Evolutionary conservation across 2,888 invertebrate species (phyloP), one percentile per base, ranked within the genome.

Genomic region (Pyrgus malvae): DNA sequence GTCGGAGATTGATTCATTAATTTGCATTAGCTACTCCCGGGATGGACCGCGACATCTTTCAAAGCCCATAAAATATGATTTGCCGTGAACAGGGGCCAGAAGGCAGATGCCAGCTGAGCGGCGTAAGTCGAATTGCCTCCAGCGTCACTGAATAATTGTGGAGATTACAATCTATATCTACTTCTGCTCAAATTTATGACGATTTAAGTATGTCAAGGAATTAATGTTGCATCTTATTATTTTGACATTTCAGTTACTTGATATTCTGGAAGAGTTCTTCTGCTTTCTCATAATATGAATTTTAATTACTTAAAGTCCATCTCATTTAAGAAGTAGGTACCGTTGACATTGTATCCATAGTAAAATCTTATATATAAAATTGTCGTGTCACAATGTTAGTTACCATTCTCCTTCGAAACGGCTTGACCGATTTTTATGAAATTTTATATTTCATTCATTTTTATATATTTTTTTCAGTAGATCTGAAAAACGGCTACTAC

Each of bases 201-300:
- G 71, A 71, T 68, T 71, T 69, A 74, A 33, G 72, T 67, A 68
- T 59, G 51, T 61, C 56, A n/a, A n/a, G n/a, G n/a, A 74, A 85
- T 85, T 80, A 76, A 85, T 82, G 74, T 64, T 63, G 60, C 68
- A 76, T 82, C 80, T 85, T 84, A 83, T 82, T 81, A 84, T 81
- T 84, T 70, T 78, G 82, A 82, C 80, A 76, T 80, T 70, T 79
- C 76, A 78, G 62, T 67, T 68, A 64, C 70, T 68, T 72, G 67
- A 70, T 71, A 67, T 69, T 65, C 66, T 23, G 6, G 31, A 31
- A 31, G 31, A 3, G 29, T 21, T 6, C 21, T 6, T 6, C 6
- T 6, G 21, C 21, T 21, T 6, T 12, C 33, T 14, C 33, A 14
- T 7, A 14, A 14, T 7, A n/a, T n/a, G n/a, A n/a, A n/a, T n/a